phyloP scores from a whole-genome alignment of 2,113 vertebrate genomes.

The Microtus pennsylvanicus region DNA sequence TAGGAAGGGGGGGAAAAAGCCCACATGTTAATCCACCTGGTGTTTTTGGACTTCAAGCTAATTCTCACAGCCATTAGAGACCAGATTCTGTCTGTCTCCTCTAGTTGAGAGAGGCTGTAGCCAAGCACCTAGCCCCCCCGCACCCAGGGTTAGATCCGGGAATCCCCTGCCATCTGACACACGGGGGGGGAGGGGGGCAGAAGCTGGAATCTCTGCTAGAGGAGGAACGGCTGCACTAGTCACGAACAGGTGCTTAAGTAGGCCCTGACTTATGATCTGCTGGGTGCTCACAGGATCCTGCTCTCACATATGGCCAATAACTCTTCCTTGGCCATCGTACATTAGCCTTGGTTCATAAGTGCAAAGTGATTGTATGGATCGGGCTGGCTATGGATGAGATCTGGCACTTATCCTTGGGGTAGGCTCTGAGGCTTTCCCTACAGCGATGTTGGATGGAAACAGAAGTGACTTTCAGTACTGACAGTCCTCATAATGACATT shows the following conservation, averaged over 20 bases:
- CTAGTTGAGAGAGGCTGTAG: neutral
- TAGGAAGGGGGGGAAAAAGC: neutral
- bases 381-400: neutral
- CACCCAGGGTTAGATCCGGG: neutral
- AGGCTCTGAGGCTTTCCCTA: conserved; percentile 27
- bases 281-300: neutral
- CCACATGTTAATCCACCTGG: conserved; percentile 49
- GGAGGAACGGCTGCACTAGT: neutral
- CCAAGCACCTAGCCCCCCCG: neutral
- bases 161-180: neutral
- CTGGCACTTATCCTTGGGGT: conserved; percentile 12
- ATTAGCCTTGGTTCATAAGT: neutral
- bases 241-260: neutral
- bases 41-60: conserved; percentile 52
- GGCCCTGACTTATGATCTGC: neutral
- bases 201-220: neutral
- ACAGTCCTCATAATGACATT: neutral
- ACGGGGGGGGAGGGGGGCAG: neutral
- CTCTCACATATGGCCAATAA: conserved; percentile 34
- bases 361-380: conserved; percentile 24
- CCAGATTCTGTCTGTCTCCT: conserved; percentile 28
- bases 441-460: conserved; percentile 14
- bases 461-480: conserved; percentile 29
- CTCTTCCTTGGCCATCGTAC: conserved; percentile 21
- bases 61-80: conserved; percentile 54